Percentiles rank a stretch among this genome's conserved stretches.
phyloP scores from a whole-genome alignment of 2,113 vertebrate species.

The Gadus macrocephalus region DNA sequence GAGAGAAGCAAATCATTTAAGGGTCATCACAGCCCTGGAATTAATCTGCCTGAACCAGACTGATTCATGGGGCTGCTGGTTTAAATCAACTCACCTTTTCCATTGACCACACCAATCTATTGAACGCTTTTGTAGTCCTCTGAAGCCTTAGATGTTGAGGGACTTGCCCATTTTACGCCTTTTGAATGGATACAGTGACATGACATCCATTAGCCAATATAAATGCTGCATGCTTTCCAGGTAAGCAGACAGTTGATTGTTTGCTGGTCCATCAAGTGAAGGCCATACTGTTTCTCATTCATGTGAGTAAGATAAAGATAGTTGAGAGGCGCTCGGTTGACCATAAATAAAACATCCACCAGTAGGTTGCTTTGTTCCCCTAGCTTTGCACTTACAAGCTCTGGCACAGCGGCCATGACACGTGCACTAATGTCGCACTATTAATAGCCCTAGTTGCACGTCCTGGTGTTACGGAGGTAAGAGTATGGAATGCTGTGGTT shows the following conservation, averaged over 20 bases:
- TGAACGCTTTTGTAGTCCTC: constrained; percentile 9
- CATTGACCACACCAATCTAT: not conserved
- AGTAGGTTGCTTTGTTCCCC: constrained; percentile 44
- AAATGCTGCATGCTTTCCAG: not conserved
- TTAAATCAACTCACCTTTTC: too few species aligned
- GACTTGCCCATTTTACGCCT: constrained; percentile 36
- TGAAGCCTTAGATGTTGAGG: constrained; percentile 19
- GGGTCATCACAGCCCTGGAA: not conserved
- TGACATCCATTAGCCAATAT: not conserved
- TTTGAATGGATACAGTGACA: constrained; percentile 35
- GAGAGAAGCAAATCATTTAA: too few species aligned
- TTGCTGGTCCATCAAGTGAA: not conserved
- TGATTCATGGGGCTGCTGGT: constrained; percentile 12
- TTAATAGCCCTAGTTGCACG: constrained; percentile 49
- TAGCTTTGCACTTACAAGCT: constrained; percentile 51
- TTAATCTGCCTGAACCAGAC: constrained; percentile 14
- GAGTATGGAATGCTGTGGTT: constrained; percentile 31
- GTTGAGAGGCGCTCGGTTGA: constrained; percentile 21
- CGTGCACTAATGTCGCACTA: constrained; percentile 50
- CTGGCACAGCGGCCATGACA: constrained; percentile 43
- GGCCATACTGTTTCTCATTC: constrained; percentile 22
- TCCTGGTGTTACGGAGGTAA: constrained; percentile 22
- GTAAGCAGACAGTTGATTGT: constrained; percentile 2
- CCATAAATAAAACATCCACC: constrained; percentile 65
- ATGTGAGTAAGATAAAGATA: constrained; percentile 19